Conservation (phyloP, 2,797 vertebrate species). For the Esox masquinongy region DNA sequence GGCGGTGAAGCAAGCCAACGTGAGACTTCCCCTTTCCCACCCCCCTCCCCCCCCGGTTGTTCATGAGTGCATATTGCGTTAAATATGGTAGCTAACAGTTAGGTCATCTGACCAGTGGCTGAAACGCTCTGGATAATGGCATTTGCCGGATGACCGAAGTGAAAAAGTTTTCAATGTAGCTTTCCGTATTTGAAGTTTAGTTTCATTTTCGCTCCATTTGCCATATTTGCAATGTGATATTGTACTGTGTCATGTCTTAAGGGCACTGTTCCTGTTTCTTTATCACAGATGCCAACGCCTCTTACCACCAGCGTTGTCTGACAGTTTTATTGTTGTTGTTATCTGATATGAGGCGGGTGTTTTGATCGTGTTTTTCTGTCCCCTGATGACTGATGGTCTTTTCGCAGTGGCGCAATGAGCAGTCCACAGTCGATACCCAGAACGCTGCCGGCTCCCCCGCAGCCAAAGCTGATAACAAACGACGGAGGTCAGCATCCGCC, state of each 20-base stretch:
- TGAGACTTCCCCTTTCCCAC: slow-evolving; percentile 57
- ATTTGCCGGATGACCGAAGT: no score
- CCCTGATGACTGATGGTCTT: slow-evolving; percentile 13
- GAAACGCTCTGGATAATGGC: no score
- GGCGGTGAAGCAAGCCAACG: slow-evolving; percentile 82
- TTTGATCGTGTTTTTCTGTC: not conserved
- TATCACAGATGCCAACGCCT: not conserved
- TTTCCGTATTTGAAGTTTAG: not conserved
- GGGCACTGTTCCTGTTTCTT: not conserved
- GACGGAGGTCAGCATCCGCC: slow-evolving; percentile 72
- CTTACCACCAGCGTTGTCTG: not conserved
- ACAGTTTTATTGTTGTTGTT: not conserved
- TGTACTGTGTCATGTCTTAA: not conserved
- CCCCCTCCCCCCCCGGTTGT: not conserved
- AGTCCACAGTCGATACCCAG: slow-evolving; percentile 74
- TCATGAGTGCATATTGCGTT: not conserved
- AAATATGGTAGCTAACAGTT: not conserved
- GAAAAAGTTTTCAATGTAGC: not conserved
- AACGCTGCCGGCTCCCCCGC: slow-evolving; percentile 67
- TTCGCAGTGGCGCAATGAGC: slow-evolving; percentile 81
- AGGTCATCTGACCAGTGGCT: no score
- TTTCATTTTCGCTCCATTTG: not conserved
- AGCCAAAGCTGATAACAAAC: slow-evolving; percentile 71
- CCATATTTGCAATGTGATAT: not conserved
- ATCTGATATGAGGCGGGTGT: not conserved